These are phyloP conservation scores for Lucilia sericata DNA, from an alignment of 1,140 invertebrate genomes.

Conservation along the genomic window DNA sequence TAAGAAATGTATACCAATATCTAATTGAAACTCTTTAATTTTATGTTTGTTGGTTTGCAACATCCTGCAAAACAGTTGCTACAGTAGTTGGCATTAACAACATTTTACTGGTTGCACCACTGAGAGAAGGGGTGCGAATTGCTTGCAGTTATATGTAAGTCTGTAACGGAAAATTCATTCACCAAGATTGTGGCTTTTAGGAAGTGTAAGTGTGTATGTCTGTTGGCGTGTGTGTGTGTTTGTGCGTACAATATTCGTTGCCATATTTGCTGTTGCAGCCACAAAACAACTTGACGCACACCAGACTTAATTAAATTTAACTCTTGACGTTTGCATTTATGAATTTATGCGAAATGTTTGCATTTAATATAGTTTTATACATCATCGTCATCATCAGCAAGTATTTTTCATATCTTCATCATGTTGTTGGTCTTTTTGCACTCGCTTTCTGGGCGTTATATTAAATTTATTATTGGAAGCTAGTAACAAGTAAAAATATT, in stretches of 20 bases:
- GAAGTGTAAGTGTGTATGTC: neutral
- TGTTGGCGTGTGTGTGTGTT: neutral
- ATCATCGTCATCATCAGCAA: neutral
- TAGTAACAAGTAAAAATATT: no score
- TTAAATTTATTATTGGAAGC: no score
- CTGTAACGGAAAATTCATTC: slow-evolving; percentile 1
- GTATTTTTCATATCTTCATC: neutral
- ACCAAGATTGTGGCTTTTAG: neutral
- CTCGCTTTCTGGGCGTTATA: no score
- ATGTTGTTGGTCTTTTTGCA: neutral
- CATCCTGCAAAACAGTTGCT: no score
- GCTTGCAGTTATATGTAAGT: no score
- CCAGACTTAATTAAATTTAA: slow-evolving; percentile 37
- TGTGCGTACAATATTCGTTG: neutral
- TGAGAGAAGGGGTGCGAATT: no score
- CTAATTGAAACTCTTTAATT: no score
- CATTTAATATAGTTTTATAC: slow-evolving; percentile 21
- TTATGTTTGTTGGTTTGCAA: no score
- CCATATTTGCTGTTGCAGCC: neutral
- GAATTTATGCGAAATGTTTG: slow-evolving; percentile 34
- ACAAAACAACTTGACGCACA: slow-evolving; percentile 18
- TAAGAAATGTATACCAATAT: no score
- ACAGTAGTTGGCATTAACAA: no score
- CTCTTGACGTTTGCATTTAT: slow-evolving; percentile 37
- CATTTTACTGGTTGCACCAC: no score